Conservation (phyloP, 1,140 invertebrate genomes). For the Drosophila burlai region DNA sequence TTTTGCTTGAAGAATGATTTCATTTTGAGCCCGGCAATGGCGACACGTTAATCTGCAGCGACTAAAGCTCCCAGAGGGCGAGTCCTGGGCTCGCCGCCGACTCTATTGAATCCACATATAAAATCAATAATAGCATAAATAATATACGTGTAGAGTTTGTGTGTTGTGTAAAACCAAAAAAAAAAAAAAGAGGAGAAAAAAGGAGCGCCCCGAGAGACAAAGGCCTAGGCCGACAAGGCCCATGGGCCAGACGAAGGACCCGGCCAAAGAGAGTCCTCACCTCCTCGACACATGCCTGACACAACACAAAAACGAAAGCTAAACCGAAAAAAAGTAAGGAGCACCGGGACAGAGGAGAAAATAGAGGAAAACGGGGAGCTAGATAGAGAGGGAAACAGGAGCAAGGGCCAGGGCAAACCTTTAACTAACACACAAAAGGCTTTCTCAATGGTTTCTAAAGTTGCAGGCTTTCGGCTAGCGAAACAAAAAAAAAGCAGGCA, state of each 20-base stretch:
- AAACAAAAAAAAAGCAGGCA: slow-evolving; percentile 7
- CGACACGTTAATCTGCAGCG: slow-evolving; percentile 57
- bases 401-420: slow-evolving; percentile 26
- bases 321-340: slow-evolving; percentile 42
- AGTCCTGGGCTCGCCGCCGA: slow-evolving; percentile 17
- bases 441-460: slow-evolving; percentile 70
- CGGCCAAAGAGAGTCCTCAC: slow-evolving; percentile 50
- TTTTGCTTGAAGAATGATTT: slow-evolving; percentile 75
- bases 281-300: slow-evolving; percentile 63
- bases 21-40: slow-evolving; percentile 55
- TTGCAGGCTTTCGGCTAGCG: slow-evolving; percentile 45
- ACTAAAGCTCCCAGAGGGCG: slow-evolving; percentile 34
- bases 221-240: slow-evolving; percentile 68
- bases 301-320: slow-evolving; percentile 66
- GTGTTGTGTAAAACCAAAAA: slow-evolving; percentile 27
- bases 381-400: slow-evolving; percentile 10
- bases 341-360: neutral
- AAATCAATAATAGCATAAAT: slow-evolving; percentile 83
- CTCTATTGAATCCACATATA: slow-evolving; percentile 64
- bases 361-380: neutral
- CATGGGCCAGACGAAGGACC: slow-evolving; percentile 64
- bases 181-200: slow-evolving; percentile 19
- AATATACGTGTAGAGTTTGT: slow-evolving; percentile 65
- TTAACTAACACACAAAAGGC: slow-evolving; percentile 69
- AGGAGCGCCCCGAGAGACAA: slow-evolving; percentile 56